Evolutionary conservation across 2,113 vertebrate species (phyloP).

Genomic region (Pluvialis apricaria): DNA sequence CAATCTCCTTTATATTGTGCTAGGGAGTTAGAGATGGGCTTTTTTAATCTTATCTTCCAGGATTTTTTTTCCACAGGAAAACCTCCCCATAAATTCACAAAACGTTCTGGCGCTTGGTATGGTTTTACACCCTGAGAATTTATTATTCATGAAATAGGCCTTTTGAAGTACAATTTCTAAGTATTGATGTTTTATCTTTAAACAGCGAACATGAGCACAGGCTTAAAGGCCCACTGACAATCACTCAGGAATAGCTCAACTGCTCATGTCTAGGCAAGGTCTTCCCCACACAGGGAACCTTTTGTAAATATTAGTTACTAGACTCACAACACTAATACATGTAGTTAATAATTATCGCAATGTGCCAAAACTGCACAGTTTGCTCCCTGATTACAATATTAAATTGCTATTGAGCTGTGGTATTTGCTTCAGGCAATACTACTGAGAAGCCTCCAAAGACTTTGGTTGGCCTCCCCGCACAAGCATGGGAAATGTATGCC

Average conservation of each 20-base stretch:
- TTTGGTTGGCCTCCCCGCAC: constrained; percentile 68
- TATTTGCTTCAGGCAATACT: constrained; percentile 79
- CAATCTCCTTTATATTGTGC: constrained; percentile 28
- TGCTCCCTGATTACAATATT: constrained; percentile 81
- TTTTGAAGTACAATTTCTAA: constrained; percentile 76
- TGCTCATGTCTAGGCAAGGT: constrained; percentile 68
- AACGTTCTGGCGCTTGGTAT: constrained; percentile 58
- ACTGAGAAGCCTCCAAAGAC: constrained; percentile 77
- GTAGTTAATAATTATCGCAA: constrained; percentile 80
- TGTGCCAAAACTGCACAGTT: constrained; percentile 79
- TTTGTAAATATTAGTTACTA: constrained; percentile 81
- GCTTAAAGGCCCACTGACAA: constrained; percentile 71
- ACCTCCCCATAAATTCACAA: constrained; percentile 69
- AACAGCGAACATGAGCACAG: constrained; percentile 56
- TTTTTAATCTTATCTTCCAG: constrained; percentile 32
- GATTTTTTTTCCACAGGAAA: constrained; percentile 48
- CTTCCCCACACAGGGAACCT: constrained; percentile 73
- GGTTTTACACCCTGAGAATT: constrained; percentile 71
- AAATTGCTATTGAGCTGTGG: constrained; percentile 79
- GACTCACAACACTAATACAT: constrained; percentile 76
- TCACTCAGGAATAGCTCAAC: constrained; percentile 72
- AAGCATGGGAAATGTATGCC: constrained; percentile 67
- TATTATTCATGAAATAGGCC: constrained; percentile 73
- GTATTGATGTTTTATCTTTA: constrained; percentile 77
- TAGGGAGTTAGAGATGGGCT: neutral